Conservation (phyloP, 1,140 invertebrate genomes). For the Drosophila sulfurigaster region DNA sequence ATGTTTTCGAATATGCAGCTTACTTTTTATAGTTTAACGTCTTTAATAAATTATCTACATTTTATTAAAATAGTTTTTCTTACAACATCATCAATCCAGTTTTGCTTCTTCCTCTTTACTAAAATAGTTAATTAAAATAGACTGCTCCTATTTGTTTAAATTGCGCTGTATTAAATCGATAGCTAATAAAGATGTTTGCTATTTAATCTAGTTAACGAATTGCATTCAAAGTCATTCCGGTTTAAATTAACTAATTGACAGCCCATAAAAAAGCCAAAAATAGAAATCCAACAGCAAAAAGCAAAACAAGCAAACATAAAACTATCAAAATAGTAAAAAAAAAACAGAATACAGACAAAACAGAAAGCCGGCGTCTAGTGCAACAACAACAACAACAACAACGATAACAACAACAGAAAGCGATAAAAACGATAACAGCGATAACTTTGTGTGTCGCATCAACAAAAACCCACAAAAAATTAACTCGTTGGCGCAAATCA, state of each 20-base stretch:
- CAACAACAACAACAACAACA: slow-evolving; percentile 13
- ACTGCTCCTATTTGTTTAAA: no score
- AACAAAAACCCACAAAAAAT: slow-evolving; percentile 30
- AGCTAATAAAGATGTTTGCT: slow-evolving; percentile 10
- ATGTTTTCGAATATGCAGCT: no score
- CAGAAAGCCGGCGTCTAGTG: slow-evolving; percentile 23
- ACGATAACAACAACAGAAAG: slow-evolving; percentile 20
- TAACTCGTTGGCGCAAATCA: slow-evolving; percentile 16
- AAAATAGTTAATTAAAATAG: no score
- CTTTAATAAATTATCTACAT: no score
- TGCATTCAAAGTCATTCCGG: slow-evolving; percentile 24
- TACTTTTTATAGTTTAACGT: no score
- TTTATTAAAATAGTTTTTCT: no score
- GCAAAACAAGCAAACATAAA: background rate
- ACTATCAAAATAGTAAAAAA: slow-evolving; percentile 1
- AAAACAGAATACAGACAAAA: slow-evolving; percentile 9
- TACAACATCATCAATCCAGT: no score
- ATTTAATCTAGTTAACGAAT: slow-evolving; percentile 10
- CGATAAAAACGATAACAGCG: slow-evolving; percentile 40
- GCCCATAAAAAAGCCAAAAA: slow-evolving; percentile 28
- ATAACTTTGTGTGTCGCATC: slow-evolving; percentile 42
- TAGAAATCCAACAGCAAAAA: background rate
- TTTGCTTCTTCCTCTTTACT: no score
- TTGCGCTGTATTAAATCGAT: background rate
- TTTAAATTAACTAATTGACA: slow-evolving; percentile 40